These are phyloP conservation scores for Cochlearius cochlearius DNA, from an alignment of 2,113 vertebrate genomes.

Conservation along the genomic window DNA sequence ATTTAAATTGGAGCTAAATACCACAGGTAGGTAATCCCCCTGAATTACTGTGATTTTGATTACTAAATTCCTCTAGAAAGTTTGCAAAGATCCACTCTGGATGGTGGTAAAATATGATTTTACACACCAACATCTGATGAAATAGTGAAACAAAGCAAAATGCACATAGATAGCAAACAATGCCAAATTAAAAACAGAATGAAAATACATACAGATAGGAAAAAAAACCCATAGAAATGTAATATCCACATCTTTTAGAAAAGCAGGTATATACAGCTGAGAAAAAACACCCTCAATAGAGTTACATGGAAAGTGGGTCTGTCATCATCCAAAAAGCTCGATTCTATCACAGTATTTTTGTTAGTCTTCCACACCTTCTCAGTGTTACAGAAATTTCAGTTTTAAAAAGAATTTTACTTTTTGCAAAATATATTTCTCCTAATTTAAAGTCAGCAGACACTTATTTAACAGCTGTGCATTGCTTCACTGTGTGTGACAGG, in stretches of 20 bases:
- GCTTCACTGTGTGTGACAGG: neutral
- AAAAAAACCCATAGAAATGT: neutral
- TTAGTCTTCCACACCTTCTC: neutral
- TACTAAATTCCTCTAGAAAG: neutral
- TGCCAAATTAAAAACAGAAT: neutral
- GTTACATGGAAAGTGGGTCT: neutral
- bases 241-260: neutral
- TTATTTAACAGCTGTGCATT: neutral
- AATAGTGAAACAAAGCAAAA: neutral
- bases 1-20: neutral
- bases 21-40: neutral
- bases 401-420: neutral
- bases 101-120: neutral
- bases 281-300: neutral
- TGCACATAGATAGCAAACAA: neutral
- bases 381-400: neutral
- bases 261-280: neutral
- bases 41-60: neutral
- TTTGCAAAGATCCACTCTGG: neutral
- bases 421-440: neutral
- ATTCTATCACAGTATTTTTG: neutral
- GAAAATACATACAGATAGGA: neutral
- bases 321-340: neutral
- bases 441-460: neutral
- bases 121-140: neutral